phyloP scores from a whole-genome alignment of 2,113 vertebrate species.

The Narcine bancroftii region DNA sequence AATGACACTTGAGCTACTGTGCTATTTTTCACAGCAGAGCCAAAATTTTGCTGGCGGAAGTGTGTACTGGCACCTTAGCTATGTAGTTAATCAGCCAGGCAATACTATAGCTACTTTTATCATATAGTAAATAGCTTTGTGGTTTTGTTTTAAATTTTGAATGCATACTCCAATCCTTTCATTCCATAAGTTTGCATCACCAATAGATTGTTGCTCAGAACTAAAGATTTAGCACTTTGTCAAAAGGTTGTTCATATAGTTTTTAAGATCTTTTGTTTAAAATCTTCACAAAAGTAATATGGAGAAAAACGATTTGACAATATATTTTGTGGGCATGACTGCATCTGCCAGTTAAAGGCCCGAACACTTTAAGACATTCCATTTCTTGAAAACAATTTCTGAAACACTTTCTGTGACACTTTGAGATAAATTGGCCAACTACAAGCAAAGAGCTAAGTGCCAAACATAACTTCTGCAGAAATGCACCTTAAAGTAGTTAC shows the following conservation, averaged over 20 bases:
- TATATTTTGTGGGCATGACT: neutral
- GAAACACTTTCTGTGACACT: neutral
- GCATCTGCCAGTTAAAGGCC: neutral
- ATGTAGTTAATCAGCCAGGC: constrained; percentile 38
- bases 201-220: neutral
- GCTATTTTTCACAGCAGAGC: constrained; percentile 57
- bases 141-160: neutral
- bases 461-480: neutral
- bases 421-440: neutral
- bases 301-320: neutral
- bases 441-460: neutral
- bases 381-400: constrained; percentile 10
- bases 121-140: neutral
- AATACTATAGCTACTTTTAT: constrained; percentile 35
- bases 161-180: neutral
- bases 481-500: neutral
- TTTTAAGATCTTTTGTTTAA: neutral
- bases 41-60: constrained; percentile 46
- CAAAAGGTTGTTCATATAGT: neutral
- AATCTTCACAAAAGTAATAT: neutral
- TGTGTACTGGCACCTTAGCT: constrained; percentile 28
- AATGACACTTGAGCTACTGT: constrained; percentile 48
- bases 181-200: neutral
- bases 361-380: neutral
- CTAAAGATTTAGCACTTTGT: neutral